Conservation (phyloP, 2,797 vertebrate genomes). For the Acanthopagrus latus region DNA sequence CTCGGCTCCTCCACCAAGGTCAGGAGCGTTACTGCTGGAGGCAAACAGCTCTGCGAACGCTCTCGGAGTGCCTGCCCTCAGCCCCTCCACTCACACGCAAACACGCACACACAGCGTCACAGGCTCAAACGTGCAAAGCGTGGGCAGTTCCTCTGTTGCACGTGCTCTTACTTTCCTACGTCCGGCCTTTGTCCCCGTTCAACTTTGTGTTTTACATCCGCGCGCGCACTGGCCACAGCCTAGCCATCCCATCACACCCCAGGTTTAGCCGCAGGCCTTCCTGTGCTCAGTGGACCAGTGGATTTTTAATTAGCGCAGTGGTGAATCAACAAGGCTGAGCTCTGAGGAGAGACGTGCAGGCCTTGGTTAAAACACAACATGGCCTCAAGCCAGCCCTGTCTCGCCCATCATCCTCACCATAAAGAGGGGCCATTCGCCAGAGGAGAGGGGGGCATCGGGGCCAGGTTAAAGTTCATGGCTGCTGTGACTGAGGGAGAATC, state of each 20-base stretch:
- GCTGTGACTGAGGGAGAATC: slow-evolving; percentile 46
- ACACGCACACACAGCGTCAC: background rate
- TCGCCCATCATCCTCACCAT: slow-evolving; percentile 29
- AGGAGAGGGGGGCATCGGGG: slow-evolving; percentile 3
- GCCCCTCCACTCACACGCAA: background rate
- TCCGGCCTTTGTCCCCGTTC: background rate
- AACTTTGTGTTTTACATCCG: slow-evolving; percentile 29
- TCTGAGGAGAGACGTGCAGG: slow-evolving; percentile 55
- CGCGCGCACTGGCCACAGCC: slow-evolving; percentile 41
- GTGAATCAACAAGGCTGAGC: slow-evolving; percentile 69
- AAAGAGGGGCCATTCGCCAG: slow-evolving; percentile 14
- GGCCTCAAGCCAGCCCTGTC: slow-evolving; percentile 52
- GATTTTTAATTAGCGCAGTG: slow-evolving; percentile 73
- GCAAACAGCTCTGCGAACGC: slow-evolving; percentile 24
- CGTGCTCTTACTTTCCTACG: background rate
- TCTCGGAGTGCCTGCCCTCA: slow-evolving; percentile 17
- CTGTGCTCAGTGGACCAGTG: slow-evolving; percentile 69
- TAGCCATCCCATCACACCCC: slow-evolving; percentile 27
- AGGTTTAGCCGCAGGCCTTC: slow-evolving; percentile 61
- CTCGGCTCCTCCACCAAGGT: slow-evolving; percentile 62
- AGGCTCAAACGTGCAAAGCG: background rate
- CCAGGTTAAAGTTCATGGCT: slow-evolving; percentile 54
- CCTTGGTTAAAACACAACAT: slow-evolving; percentile 56
- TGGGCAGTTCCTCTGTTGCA: background rate
- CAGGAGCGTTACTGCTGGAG: slow-evolving; percentile 39